Percentiles rank a stretch among this genome's conserved stretches.
phyloP scores from a whole-genome alignment of 2,888 invertebrate species.

The Helicoverpa assulta region DNA sequence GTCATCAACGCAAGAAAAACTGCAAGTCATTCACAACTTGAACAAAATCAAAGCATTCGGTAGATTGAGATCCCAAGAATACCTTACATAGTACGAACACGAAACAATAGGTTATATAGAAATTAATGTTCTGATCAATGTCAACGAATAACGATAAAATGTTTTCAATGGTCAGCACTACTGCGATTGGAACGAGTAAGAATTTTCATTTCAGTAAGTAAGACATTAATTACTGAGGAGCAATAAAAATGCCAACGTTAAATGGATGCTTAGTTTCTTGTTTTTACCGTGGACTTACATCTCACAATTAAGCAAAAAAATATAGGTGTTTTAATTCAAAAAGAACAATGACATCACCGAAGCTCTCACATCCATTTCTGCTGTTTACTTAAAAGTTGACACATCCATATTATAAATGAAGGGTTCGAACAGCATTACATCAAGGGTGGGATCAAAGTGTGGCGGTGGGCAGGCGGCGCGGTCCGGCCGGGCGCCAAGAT shows the following conservation, averaged over 20 bases:
- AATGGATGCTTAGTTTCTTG: constrained; percentile 38
- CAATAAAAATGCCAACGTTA: constrained; percentile 46
- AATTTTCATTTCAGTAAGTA: constrained; percentile 53
- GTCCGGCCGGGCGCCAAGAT: constrained; percentile 87
- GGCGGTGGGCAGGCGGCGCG: constrained; percentile 63
- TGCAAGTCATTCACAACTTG: not conserved
- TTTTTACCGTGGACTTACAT: constrained; percentile 12
- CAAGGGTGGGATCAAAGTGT: constrained; percentile 77
- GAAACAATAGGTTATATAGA: constrained; percentile 81
- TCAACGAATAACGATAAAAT: constrained; percentile 68
- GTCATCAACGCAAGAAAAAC: not conserved
- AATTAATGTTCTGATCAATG: constrained; percentile 76
- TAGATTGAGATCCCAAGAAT: constrained; percentile 61
- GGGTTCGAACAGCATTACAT: constrained; percentile 60
- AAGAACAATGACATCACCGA: constrained; percentile 23
- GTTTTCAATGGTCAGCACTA: constrained; percentile 45
- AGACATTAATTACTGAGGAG: constrained; percentile 49
- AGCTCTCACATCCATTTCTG: constrained; percentile 6
- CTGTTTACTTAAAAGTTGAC: constrained; percentile 16
- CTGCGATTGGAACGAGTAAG: constrained; percentile 39
- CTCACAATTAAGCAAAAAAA: constrained; percentile 1
- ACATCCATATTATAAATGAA: constrained; percentile 57
- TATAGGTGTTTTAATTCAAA: constrained; percentile 2
- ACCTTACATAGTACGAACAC: constrained; percentile 69
- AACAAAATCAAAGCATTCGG: constrained; percentile 17